Evolutionary conservation across 2,797 vertebrate species (phyloP).

Genomic region (Cyprinodon diabolis): DNA sequence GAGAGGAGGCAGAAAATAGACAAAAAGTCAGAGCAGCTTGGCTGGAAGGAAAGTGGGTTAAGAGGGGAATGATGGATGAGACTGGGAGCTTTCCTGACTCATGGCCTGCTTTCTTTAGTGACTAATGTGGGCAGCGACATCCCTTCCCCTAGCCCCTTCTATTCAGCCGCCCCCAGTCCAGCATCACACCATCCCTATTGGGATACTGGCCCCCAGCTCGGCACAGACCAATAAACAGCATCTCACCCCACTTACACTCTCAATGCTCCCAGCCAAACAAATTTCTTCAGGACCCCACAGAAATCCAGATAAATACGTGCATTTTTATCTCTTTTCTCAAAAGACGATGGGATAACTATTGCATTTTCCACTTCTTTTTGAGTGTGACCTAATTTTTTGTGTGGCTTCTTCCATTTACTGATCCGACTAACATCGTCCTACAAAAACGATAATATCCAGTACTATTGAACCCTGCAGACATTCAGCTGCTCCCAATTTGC

Average conservation of each 20-base stretch:
- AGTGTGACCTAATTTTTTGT: conserved; percentile 24
- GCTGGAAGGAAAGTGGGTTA: conserved; percentile 74
- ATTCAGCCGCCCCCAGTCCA: conserved; percentile 6
- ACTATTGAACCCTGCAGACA: background rate
- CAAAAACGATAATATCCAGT: background rate
- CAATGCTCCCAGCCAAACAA: conserved; percentile 11
- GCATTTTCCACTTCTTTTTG: conserved; percentile 22
- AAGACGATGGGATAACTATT: conserved; percentile 21
- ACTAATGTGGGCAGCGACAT: conserved; percentile 71
- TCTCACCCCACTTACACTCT: conserved; percentile 33
- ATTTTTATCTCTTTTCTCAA: conserved; percentile 19
- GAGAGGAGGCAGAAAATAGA: conserved; percentile 50
- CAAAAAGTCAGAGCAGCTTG: conserved; percentile 48
- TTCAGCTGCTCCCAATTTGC: background rate
- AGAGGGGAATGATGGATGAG: conserved; percentile 75
- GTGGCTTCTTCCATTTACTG: background rate
- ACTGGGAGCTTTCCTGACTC: conserved; percentile 65
- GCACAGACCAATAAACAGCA: conserved; percentile 6
- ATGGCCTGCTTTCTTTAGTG: conserved; percentile 65
- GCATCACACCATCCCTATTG: conserved; percentile 44
- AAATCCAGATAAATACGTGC: conserved; percentile 33
- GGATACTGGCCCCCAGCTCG: conserved; percentile 23
- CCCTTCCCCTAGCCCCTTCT: conserved; percentile 41
- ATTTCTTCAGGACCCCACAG: conserved; percentile 18
- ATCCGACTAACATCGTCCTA: conserved; percentile 2